These are phyloP conservation scores for Polyergus mexicanus DNA, from an alignment of 1,140 invertebrate genomes.

Conservation along the genomic window DNA sequence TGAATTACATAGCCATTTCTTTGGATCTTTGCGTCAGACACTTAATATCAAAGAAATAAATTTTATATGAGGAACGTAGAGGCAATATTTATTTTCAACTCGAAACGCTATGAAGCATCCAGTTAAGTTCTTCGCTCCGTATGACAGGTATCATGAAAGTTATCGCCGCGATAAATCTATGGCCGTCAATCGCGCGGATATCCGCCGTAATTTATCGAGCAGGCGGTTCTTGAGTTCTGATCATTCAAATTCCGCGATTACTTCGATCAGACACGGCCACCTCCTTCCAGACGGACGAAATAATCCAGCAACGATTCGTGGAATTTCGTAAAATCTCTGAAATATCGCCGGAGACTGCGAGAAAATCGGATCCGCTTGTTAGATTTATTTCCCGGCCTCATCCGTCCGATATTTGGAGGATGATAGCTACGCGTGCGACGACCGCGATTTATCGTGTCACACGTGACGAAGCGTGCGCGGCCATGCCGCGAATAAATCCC, in stretches of 20 bases:
- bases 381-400: constrained; percentile 36
- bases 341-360: neutral
- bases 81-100: neutral
- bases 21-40: neutral
- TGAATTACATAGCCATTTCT: neutral
- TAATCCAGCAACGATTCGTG: neutral
- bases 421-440: constrained; percentile 30
- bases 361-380: constrained; percentile 22
- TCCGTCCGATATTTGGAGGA: constrained; percentile 45
- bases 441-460: constrained; percentile 50
- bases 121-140: neutral
- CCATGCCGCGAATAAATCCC: constrained; percentile 28
- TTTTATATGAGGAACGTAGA: neutral
- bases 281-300: neutral
- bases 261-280: neutral
- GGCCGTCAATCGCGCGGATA: constrained; percentile 58
- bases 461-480: constrained; percentile 47
- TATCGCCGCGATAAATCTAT: constrained; percentile 64
- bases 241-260: constrained; percentile 23
- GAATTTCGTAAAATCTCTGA: neutral
- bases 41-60: neutral
- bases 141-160: constrained; percentile 40
- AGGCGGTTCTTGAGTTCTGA: neutral
- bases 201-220: constrained; percentile 63
- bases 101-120: constrained; percentile 47